Conservation (phyloP, 2,888 invertebrate species). For the Thecophora atra region DNA sequence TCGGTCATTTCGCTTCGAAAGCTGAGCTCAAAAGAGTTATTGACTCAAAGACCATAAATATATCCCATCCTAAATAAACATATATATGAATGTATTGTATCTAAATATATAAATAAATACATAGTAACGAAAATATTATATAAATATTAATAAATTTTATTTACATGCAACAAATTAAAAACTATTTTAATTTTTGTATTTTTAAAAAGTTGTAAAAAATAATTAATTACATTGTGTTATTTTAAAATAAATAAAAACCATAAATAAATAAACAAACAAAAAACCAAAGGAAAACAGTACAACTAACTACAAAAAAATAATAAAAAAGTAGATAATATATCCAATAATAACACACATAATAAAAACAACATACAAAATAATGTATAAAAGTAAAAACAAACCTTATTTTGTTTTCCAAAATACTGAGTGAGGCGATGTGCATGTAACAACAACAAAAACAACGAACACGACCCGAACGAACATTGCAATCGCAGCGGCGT, state of each 20-base stretch:
- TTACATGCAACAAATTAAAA: no score
- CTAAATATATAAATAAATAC: no score
- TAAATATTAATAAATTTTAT: no score
- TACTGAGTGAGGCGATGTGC: constrained; percentile 67
- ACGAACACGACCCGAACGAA: constrained; percentile 24
- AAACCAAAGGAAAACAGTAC: neutral
- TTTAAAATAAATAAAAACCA: neutral
- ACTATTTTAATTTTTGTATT: no score
- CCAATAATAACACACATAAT: neutral
- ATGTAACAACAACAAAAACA: constrained; percentile 14
- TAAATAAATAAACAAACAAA: constrained; percentile 4
- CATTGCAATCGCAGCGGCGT: constrained; percentile 37
- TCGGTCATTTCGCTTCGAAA: no score
- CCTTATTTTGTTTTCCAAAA: constrained; percentile 87
- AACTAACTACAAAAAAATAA: neutral
- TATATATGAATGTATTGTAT: no score
- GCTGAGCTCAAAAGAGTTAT: no score
- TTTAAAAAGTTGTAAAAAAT: no score
- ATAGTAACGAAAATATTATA: no score
- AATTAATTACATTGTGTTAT: no score
- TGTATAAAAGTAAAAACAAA: constrained; percentile 68
- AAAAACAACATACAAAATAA: constrained; percentile 29
- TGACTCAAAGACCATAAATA: no score
- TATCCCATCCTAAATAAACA: no score
- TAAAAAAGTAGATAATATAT: neutral